These are phyloP conservation scores for Neodiprion virginianus DNA, from an alignment of 1,140 invertebrate genomes.

Conservation along the genomic window DNA sequence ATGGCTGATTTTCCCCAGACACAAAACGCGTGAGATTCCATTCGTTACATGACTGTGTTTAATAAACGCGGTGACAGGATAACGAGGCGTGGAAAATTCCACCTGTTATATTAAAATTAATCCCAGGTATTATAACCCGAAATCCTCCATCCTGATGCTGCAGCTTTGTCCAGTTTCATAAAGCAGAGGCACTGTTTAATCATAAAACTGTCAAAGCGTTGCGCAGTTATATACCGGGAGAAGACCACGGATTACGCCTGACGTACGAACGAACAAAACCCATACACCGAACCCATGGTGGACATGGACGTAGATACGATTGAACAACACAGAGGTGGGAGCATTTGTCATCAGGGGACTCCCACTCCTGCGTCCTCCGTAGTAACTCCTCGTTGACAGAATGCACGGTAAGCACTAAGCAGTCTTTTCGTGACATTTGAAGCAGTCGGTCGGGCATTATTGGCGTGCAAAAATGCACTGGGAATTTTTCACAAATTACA, in stretches of 20 bases:
- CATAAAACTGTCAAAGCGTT: constrained; percentile 19
- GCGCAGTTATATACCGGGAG: neutral
- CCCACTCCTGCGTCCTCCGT: neutral
- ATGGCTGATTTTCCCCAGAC: too few relatives aligned
- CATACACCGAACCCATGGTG: too few relatives aligned
- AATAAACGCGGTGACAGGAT: neutral
- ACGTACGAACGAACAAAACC: neutral
- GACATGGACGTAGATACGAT: neutral
- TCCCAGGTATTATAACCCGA: neutral
- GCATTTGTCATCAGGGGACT: constrained; percentile 11
- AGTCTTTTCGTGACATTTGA: constrained; percentile 36
- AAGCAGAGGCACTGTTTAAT: constrained; percentile 8
- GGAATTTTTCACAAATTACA: too few relatives aligned
- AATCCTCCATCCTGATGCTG: neutral
- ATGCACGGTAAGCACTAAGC: constrained; percentile 33
- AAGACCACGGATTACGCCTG: constrained; percentile 18
- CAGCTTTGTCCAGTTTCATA: neutral
- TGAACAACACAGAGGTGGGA: neutral
- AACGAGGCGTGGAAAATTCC: constrained; percentile 11
- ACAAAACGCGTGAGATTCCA: too few relatives aligned
- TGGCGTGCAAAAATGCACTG: too few relatives aligned
- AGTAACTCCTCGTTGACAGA: constrained; percentile 34
- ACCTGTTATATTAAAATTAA: constrained; percentile 16
- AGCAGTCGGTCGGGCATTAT: constrained; percentile 14
- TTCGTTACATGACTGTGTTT: too few relatives aligned